Percentiles rank a stretch among this genome's conserved stretches.
Evolutionary conservation across 2,888 invertebrate genomes (phyloP).

Genomic region (Idaea aversata): DNA sequence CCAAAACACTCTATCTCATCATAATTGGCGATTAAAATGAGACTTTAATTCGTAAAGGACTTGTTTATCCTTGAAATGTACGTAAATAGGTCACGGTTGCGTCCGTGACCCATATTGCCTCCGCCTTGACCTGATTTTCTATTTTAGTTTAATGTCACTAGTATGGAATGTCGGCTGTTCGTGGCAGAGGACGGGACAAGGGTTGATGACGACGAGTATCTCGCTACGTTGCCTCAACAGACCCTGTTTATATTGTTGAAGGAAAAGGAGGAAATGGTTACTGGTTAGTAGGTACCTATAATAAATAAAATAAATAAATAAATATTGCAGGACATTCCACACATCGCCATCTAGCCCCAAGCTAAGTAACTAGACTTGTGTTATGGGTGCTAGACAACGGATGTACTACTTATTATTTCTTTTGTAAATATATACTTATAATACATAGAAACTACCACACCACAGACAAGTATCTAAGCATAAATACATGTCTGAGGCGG

Average conservation of each 20-base stretch:
- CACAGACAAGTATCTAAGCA: no score
- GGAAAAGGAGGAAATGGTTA: constrained; percentile 78
- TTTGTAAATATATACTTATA: no score
- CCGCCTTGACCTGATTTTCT: constrained; percentile 56
- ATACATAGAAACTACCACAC: no score
- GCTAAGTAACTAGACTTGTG: no score
- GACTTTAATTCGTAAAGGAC: constrained; percentile 37
- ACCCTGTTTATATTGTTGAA: constrained; percentile 84
- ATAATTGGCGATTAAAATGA: background rate
- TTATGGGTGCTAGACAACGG: no score
- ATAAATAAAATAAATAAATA: no score
- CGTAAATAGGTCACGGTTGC: constrained; percentile 52
- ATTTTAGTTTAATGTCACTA: constrained; percentile 73
- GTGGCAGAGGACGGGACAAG: constrained; percentile 85
- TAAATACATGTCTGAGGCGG: no score
- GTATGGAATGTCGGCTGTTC: constrained; percentile 74
- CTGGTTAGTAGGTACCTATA: constrained; percentile 68
- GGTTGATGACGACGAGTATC: constrained; percentile 88
- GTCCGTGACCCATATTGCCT: constrained; percentile 59
- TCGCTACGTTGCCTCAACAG: constrained; percentile 86
- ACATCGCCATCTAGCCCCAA: no score
- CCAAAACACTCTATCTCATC: background rate
- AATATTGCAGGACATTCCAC: no score
- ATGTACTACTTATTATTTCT: no score
- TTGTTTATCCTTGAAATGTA: constrained; percentile 39